Conservation (phyloP, 1,140 invertebrate species). For the Zaprionus ornatus region DNA sequence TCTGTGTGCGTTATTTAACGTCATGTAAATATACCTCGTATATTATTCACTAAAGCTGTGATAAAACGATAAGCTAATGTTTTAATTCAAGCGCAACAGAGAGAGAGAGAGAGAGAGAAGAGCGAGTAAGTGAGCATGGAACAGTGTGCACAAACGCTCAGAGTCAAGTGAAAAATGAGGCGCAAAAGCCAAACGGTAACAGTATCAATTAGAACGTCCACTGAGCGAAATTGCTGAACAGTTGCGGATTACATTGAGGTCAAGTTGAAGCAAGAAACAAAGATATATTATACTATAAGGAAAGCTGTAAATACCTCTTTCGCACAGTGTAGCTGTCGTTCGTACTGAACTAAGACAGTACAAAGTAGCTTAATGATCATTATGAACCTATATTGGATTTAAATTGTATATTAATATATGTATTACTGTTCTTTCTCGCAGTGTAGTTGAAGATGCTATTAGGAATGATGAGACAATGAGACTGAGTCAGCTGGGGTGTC, state of each 20-base stretch:
- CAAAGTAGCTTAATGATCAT: no score
- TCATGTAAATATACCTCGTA: not conserved
- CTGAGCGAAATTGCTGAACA: not conserved
- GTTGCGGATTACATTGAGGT: not conserved
- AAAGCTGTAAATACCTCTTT: no score
- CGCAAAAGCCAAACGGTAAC: slow-evolving; percentile 4
- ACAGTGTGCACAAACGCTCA: not conserved
- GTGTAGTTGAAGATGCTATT: no score
- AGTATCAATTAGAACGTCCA: slow-evolving; percentile 28
- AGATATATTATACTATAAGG: no score
- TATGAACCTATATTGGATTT: no score
- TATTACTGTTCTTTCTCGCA: no score
- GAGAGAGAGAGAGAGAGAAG: not conserved
- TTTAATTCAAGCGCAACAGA: slow-evolving; percentile 4
- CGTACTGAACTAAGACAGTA: no score
- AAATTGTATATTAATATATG: no score
- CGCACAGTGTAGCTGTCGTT: no score
- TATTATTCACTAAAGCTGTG: slow-evolving; percentile 7
- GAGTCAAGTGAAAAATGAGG: not conserved
- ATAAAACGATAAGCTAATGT: slow-evolving; percentile 20
- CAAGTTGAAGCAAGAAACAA: not conserved
- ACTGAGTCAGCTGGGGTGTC: no score
- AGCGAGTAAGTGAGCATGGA: not conserved
- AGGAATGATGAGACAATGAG: no score
- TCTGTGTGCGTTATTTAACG: slow-evolving; percentile 2